Base-by-base conservation (phyloP, 2,797 vertebrate species). In the Hafferia zeledoni region DNA sequence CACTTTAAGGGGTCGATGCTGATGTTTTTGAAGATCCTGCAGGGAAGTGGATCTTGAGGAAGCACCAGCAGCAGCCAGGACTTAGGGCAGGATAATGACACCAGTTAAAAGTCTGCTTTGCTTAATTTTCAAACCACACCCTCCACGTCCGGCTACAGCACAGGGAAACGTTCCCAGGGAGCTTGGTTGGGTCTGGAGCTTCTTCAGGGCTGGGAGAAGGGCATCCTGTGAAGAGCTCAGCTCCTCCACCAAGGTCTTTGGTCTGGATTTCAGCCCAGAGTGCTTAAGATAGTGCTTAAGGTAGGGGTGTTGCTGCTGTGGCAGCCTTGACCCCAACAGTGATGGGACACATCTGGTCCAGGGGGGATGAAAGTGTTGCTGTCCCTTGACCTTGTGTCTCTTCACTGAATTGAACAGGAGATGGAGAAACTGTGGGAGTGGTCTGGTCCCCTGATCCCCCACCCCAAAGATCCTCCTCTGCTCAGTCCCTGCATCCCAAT, bases 1-100 rank as follows among this genome's bases (percentile, higher is more conserved):
- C 6, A 5, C 27, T 31, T 33, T 30, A 6, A 22, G 12, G 52
- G 33, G 9, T 16, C 2, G 0, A 2, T 1, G 3, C 10, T 12
- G 61, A 23, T 1, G 2, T 7, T 12, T 61, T 30, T 1, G n/a
- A 30, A 46, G 78, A 5, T 15, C 5, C 30, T 13, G 4, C 24
- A 2, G 56, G 65, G 44, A 63, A 50, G 28, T 2, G 35, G 44
- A 68, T 30, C 41, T 46, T 63, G 63, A 79, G 57, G 63, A 83
- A 11, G 30, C n/a, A 31, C 35, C 19, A 16, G 18, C 44, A 14
- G 65, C 39, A 59, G 24, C 65, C 60, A 23, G 68, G 69, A 44
- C 35, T 60, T 35, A 43, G 0, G 2, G n/a, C 7, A 1, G 49
- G 76, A 57, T 82, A 69, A 83, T 71, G 60, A 55, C 13, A 17